Percentiles rank a stretch among this genome's conserved stretches.
These are phyloP conservation scores for Hippoglossus hippoglossus DNA, from an alignment of 2,797 vertebrate genomes.

Conservation along the genomic window DNA sequence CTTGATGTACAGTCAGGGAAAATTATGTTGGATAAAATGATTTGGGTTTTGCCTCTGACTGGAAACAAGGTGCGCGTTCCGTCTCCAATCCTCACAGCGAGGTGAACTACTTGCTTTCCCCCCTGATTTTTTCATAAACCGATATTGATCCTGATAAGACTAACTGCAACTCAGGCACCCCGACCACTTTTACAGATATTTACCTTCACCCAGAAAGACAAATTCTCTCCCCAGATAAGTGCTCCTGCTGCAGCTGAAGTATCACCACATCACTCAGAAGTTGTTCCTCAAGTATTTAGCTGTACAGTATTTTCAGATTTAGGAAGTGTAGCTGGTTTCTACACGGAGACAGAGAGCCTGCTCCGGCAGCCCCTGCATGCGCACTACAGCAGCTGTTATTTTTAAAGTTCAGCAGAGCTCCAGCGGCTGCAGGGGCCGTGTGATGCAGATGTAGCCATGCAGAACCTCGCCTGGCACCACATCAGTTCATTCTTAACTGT, in stretches of 20 bases:
- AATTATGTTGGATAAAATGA: neutral
- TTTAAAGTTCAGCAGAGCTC: slow-evolving; percentile 58
- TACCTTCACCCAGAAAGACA: slow-evolving; percentile 18
- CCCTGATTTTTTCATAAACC: neutral
- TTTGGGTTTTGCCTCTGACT: neutral
- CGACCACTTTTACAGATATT: neutral
- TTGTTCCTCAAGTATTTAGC: slow-evolving; percentile 3
- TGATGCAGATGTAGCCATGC: slow-evolving; percentile 63
- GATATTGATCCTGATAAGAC: slow-evolving; percentile 3
- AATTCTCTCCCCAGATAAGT: neutral
- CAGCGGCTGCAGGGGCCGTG: slow-evolving; percentile 51
- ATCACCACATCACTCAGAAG: slow-evolving; percentile 1
- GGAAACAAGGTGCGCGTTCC: neutral
- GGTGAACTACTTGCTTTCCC: slow-evolving; percentile 1
- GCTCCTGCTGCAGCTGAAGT: neutral
- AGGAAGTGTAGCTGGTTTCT: slow-evolving; percentile 1
- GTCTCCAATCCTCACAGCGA: neutral
- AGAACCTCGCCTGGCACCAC: slow-evolving; percentile 63
- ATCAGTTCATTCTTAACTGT: slow-evolving; percentile 53
- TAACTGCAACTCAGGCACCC: slow-evolving; percentile 2
- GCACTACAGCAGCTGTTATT: slow-evolving; percentile 54
- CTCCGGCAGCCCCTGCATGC: neutral
- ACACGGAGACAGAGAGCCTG: slow-evolving; percentile 15
- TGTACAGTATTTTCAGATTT: slow-evolving; percentile 3
- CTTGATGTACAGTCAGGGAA: neutral